A percentile compares a stretch with the other conserved stretches of the same genome.
These are phyloP conservation scores for Chymomyza costata DNA, from an alignment of 1,140 invertebrate species.

Conservation along the genomic window DNA sequence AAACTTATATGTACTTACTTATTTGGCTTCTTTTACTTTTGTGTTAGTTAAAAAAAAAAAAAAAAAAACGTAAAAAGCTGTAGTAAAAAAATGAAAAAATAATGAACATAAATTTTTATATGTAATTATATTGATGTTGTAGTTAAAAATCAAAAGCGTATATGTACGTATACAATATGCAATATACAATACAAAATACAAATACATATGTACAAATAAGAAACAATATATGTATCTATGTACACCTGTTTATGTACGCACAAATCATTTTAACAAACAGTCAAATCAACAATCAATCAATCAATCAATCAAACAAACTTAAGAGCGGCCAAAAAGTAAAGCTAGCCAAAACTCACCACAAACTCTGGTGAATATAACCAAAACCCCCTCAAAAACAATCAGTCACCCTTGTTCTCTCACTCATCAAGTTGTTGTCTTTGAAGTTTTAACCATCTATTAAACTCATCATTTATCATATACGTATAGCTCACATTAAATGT, in stretches of 20 bases:
- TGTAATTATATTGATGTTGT: constrained; percentile 34
- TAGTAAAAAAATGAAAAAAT: constrained; percentile 1
- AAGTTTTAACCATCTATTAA: constrained; percentile 64
- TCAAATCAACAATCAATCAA: constrained; percentile 11
- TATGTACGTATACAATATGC: constrained; percentile 20
- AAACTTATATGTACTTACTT: not conserved
- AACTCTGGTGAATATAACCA: constrained; percentile 8
- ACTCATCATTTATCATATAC: constrained; percentile 25
- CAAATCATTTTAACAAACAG: constrained; percentile 14
- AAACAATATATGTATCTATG: constrained; percentile 41
- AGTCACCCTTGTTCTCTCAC: constrained; percentile 61
- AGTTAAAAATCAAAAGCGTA: constrained; percentile 19
- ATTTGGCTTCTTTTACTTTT: not conserved
- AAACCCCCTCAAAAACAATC: constrained; percentile 24
- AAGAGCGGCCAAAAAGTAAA: constrained; percentile 5
- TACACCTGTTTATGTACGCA: constrained; percentile 16
- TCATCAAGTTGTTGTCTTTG: constrained; percentile 71
- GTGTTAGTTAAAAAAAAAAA: not conserved
- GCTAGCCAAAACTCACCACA: constrained; percentile 1
- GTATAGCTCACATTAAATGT: too few relatives aligned
- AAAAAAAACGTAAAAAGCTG: constrained; percentile 2
- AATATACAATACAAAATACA: too few relatives aligned
- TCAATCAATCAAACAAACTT: not conserved
- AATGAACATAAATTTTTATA: not conserved
- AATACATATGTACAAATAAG: too few relatives aligned